A percentile compares a stretch with the other conserved stretches of the same genome.
phyloP scores from a whole-genome alignment of 2,113 vertebrate species.

The Thryonomys swinderianus region DNA sequence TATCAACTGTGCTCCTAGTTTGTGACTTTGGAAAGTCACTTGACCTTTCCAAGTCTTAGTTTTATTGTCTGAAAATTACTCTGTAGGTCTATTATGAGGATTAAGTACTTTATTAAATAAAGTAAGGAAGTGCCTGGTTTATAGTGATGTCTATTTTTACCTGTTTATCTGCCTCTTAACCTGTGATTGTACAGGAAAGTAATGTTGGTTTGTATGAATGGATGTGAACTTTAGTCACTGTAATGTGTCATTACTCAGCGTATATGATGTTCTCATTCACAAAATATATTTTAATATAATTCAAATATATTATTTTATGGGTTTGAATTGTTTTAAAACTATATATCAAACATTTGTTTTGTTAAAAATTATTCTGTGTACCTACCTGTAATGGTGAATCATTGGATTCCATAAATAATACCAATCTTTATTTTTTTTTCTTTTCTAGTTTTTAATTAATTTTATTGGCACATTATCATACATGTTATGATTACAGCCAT shows the following conservation, averaged over 20 bases:
- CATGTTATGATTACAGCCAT: too few relatives aligned
- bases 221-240: not conserved
- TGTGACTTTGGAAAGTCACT: not conserved
- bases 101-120: not conserved
- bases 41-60: not conserved
- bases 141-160: not conserved
- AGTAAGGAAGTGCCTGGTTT: not conserved
- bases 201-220: not conserved
- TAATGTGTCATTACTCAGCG: not conserved
- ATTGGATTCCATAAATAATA: not conserved
- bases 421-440: not conserved
- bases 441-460: too few relatives aligned
- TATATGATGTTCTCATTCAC: not conserved
- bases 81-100: not conserved
- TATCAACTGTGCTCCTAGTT: not conserved
- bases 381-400: not conserved
- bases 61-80: not conserved
- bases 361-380: not conserved
- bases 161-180: not conserved
- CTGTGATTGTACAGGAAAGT: conserved; percentile 7
- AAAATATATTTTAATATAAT: not conserved
- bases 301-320: not conserved
- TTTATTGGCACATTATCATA: too few relatives aligned
- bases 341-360: not conserved
- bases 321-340: conserved; percentile 6